phyloP scores from a whole-genome alignment of 2,888 invertebrate species.

The Drosophila pseudotalamancana region DNA sequence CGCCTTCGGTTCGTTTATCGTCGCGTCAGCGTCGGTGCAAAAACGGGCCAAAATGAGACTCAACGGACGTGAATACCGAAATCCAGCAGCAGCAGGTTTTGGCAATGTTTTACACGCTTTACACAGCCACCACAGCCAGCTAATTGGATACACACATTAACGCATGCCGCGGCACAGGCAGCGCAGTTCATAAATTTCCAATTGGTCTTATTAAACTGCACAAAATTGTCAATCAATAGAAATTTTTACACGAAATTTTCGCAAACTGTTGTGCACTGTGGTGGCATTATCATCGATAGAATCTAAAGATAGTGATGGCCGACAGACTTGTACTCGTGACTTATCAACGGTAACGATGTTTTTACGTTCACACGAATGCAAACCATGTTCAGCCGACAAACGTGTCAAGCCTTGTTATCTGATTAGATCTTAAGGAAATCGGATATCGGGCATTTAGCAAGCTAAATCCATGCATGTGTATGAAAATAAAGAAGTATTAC shows the following conservation, averaged over 20 bases:
- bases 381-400: background rate
- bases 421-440: too few relatives aligned
- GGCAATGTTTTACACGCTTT: slow-evolving; percentile 33
- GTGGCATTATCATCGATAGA: slow-evolving; percentile 62
- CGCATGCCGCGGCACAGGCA: slow-evolving; percentile 39
- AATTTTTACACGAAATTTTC: slow-evolving; percentile 65
- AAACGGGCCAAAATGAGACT: slow-evolving; percentile 46
- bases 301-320: slow-evolving; percentile 31
- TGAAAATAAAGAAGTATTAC: too few relatives aligned
- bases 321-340: slow-evolving; percentile 17
- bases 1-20: slow-evolving; percentile 34
- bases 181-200: slow-evolving; percentile 19
- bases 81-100: slow-evolving; percentile 25
- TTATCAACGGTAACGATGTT: slow-evolving; percentile 5
- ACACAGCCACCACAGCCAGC: slow-evolving; percentile 38
- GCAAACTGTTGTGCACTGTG: slow-evolving; percentile 75
- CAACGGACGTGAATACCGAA: slow-evolving; percentile 32
- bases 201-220: slow-evolving; percentile 24
- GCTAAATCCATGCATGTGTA: too few relatives aligned
- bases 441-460: too few relatives aligned
- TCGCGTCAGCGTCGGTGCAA: slow-evolving; percentile 51
- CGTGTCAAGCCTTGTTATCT: background rate
- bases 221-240: slow-evolving; percentile 56
- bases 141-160: slow-evolving; percentile 22
- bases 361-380: background rate